A percentile compares a stretch with the other conserved stretches of the same genome.
Evolutionary conservation across 2,113 vertebrate genomes (phyloP).

Genomic region (Drymodes brunneopygia): DNA sequence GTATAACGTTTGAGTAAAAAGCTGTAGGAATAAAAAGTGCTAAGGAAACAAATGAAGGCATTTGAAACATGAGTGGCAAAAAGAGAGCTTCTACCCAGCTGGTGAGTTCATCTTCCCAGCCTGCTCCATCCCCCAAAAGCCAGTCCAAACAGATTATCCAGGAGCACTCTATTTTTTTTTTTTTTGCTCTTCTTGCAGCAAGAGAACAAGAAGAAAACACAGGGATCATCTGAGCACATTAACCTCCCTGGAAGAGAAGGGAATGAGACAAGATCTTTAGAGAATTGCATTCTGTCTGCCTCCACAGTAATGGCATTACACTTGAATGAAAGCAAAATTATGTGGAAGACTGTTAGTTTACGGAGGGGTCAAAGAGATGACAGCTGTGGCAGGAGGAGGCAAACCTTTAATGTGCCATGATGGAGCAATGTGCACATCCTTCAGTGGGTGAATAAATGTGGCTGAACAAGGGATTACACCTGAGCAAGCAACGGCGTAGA

Average conservation of each 20-base stretch:
- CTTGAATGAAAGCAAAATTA: constrained; percentile 42
- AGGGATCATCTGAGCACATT: constrained; percentile 38
- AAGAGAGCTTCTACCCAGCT: not conserved
- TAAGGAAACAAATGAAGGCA: not conserved
- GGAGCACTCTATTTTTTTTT: not conserved
- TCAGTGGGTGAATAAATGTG: constrained; percentile 4
- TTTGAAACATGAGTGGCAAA: not conserved
- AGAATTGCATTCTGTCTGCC: constrained; percentile 34
- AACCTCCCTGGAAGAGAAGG: constrained; percentile 28
- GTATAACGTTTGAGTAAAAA: not conserved
- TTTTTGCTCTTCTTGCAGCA: not conserved
- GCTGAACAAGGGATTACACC: constrained; percentile 28
- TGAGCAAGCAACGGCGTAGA: not conserved
- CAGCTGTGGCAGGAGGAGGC: not conserved
- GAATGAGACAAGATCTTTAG: constrained; percentile 20
- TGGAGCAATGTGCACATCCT: constrained; percentile 31
- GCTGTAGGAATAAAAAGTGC: not conserved
- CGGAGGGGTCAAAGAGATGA: constrained; percentile 35
- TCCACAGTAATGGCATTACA: not conserved
- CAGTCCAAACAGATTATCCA: not conserved
- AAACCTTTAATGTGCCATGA: constrained; percentile 45
- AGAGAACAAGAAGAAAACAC: not conserved
- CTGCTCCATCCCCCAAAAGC: not conserved
- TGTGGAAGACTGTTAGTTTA: constrained; percentile 35
- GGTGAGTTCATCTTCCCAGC: not conserved